These are phyloP conservation scores for Anguilla japonica DNA, from an alignment of 2,113 vertebrate genomes.

Conservation along the genomic window DNA sequence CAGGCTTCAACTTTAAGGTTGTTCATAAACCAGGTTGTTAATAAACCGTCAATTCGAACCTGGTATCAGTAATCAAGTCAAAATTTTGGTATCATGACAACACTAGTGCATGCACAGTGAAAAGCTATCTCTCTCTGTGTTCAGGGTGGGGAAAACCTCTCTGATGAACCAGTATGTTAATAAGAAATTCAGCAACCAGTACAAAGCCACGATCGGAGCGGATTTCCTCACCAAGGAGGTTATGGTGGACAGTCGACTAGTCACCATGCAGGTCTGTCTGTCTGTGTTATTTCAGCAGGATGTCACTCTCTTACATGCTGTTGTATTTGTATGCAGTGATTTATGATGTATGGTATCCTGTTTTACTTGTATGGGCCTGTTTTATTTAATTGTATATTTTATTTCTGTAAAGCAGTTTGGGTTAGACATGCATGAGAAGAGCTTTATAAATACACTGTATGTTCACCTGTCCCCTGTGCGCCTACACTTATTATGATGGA, in stretches of 20 bases:
- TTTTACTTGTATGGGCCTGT: not conserved
- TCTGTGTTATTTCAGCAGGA: not conserved
- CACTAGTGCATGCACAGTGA: not conserved
- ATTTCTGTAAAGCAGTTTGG: too few species aligned
- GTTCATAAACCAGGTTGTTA: too few species aligned
- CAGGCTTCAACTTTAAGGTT: too few species aligned
- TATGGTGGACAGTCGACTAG: slow-evolving; percentile 50
- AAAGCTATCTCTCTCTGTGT: not conserved
- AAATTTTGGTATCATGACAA: too few species aligned
- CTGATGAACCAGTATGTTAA: slow-evolving; percentile 91
- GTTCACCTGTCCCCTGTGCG: too few species aligned
- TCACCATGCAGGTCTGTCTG: slow-evolving; percentile 53
- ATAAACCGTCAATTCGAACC: too few species aligned
- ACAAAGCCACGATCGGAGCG: slow-evolving; percentile 73
- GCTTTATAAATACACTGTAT: too few species aligned
- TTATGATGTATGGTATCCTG: not conserved
- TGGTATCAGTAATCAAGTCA: too few species aligned
- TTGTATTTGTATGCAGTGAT: not conserved
- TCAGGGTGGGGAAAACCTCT: slow-evolving; percentile 83
- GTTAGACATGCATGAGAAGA: too few species aligned
- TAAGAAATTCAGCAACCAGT: slow-evolving; percentile 90
- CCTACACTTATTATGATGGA: not conserved
- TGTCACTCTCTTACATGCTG: not conserved
- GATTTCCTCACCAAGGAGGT: slow-evolving; percentile 54
- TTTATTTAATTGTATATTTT: too few species aligned